Conservation (phyloP, 2,113 vertebrate species). For the Micronisus gabar region DNA sequence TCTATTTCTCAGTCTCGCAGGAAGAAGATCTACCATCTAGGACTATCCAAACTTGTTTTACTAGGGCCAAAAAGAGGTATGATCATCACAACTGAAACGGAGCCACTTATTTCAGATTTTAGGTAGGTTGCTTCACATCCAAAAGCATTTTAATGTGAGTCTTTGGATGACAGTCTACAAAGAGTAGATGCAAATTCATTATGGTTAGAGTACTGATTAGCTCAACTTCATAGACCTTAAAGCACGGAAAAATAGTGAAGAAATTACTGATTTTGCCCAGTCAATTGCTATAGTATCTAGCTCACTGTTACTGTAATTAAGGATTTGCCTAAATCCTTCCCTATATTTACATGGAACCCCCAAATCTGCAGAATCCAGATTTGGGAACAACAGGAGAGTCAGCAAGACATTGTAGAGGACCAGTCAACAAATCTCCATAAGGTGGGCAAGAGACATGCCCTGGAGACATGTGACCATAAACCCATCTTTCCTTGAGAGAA, state of each 20-base stretch:
- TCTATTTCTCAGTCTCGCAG: neutral
- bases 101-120: neutral
- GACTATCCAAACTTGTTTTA: neutral
- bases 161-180: neutral
- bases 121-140: neutral
- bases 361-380: neutral
- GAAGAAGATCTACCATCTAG: neutral
- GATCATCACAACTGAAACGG: neutral
- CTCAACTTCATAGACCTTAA: neutral
- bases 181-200: neutral
- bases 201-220: neutral
- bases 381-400: neutral
- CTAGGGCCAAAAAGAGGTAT: neutral
- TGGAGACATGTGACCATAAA: neutral
- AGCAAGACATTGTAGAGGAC: neutral
- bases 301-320: neutral
- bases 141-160: neutral
- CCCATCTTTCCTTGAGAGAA: neutral
- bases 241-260: neutral
- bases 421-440: neutral
- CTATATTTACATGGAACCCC: neutral
- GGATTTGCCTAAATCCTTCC: neutral
- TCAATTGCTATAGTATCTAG: neutral
- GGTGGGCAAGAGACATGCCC: neutral
- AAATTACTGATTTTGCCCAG: neutral